Base-by-base conservation (phyloP, 2,113 vertebrate species). In the Pluvianellus socialis region DNA sequence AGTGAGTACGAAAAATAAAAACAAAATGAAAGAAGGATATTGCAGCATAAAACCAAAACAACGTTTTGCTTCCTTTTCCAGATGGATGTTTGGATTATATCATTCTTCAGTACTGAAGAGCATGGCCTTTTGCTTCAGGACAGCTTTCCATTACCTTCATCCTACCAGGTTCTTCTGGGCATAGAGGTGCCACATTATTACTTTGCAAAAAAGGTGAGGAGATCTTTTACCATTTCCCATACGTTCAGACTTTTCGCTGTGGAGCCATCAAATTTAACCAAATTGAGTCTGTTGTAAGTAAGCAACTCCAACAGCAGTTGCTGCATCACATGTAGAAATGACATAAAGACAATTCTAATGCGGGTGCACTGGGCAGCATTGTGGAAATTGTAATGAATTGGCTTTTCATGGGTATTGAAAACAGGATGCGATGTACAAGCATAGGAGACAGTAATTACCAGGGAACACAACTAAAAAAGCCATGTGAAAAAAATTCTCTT, bases 21-120 rank as follows among this genome's bases (percentile, higher is more conserved):
- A 58, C 71, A 83, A 89, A 77, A 45, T 38, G 59, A 91, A 72
- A 89, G 68, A 74, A 92, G 49, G 70, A 71, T 92, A 26, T 90
- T 74, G 71, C 44, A 35, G 32, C 50, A 58, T 71, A 42, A 84
- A 97, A 88, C 6, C 75, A 68, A 81, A 94, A 44, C 28, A n/a
- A 22, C 53, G 14, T 62, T 88, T 82, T 16, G 6, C 83, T 93
- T 97, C 74, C 76, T 94, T 76, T 96, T 94, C 47, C 96, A 99
- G 99, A 89, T 92, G 62, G 98, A 99, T 17, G 97, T 98, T 79
- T 96, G 98, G 74, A 98, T 99, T 72, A 95, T 99, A 79, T 99
- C 99, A 3, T 99, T 99, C 96, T 99, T 99, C 96, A 96, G 98
- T 85, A 99, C 99, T 3, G 99, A 99, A 92, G 99, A 99, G 73